Percentiles rank a stretch among this genome's conserved stretches.
phyloP scores from a whole-genome alignment of 2,797 vertebrate species.

The Anguilla obscura region DNA sequence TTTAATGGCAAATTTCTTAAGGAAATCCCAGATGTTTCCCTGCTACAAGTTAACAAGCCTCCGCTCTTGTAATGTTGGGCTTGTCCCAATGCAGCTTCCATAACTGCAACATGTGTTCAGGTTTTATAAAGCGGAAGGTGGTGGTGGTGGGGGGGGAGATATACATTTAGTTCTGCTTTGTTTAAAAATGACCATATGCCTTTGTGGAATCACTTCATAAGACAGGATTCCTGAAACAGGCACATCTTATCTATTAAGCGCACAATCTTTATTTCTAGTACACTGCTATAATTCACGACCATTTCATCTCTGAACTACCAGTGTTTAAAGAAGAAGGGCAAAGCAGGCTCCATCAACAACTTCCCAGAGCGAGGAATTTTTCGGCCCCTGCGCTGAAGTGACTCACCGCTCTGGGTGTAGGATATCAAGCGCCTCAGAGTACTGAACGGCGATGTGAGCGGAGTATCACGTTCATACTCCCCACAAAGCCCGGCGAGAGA shows the following conservation, averaged over 20 bases:
- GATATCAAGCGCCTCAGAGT: not conserved
- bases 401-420: not conserved
- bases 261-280: not conserved
- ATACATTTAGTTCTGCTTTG: not conserved
- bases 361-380: not conserved
- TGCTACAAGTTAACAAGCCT: not conserved
- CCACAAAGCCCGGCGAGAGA: not conserved
- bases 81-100: not conserved
- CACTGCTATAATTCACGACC: not conserved
- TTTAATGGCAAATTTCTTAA: not conserved
- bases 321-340: not conserved
- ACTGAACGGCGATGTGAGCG: not conserved
- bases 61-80: not conserved
- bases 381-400: not conserved
- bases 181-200: not conserved
- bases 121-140: not conserved
- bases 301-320: not conserved
- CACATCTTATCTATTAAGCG: not conserved
- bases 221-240: not conserved
- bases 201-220: not conserved
- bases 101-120: not conserved
- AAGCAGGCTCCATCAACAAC: not conserved
- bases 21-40: conserved; percentile 7
- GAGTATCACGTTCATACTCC: not conserved
- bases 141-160: not conserved